These are phyloP conservation scores for Brachylomia viminalis DNA, from an alignment of 2,888 invertebrate genomes.

Conservation along the genomic window DNA sequence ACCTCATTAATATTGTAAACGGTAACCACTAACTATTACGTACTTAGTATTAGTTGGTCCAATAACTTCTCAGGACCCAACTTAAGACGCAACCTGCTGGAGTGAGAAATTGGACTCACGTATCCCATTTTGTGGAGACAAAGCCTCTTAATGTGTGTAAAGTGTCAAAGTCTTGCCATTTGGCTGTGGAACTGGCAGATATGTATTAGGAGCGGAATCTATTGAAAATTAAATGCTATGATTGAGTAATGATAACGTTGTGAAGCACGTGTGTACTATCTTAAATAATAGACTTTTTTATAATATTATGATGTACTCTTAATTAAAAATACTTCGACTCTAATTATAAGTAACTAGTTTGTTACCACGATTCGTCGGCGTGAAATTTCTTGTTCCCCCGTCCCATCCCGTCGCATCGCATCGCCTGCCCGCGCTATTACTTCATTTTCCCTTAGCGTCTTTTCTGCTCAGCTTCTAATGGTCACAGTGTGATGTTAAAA, in stretches of 20 bases:
- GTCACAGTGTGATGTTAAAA: too few species aligned
- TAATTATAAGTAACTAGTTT: too few species aligned
- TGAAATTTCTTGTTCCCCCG: too few species aligned
- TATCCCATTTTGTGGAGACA: constrained; percentile 82
- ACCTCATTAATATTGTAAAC: constrained; percentile 54
- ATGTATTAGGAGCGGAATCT: constrained; percentile 39
- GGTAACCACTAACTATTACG: constrained; percentile 56
- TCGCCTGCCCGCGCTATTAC: too few species aligned
- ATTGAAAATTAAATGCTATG: constrained; percentile 35
- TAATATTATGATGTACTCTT: background rate
- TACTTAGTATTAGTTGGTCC: constrained; percentile 55
- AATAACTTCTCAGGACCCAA: constrained; percentile 60
- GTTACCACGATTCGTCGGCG: too few species aligned
- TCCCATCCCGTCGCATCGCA: too few species aligned
- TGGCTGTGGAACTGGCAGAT: constrained; percentile 70
- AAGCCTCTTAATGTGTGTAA: constrained; percentile 84
- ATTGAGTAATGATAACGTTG: constrained; percentile 22
- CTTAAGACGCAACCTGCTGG: constrained; percentile 64
- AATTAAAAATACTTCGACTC: background rate
- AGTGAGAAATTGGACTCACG: constrained; percentile 84
- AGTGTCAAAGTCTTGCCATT: constrained; percentile 85
- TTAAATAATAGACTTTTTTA: background rate
- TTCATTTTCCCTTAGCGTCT: too few species aligned
- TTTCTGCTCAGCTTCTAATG: too few species aligned
- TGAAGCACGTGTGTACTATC: background rate